phyloP scores from a whole-genome alignment of 2,888 invertebrate genomes.

The Hartigia nigra region DNA sequence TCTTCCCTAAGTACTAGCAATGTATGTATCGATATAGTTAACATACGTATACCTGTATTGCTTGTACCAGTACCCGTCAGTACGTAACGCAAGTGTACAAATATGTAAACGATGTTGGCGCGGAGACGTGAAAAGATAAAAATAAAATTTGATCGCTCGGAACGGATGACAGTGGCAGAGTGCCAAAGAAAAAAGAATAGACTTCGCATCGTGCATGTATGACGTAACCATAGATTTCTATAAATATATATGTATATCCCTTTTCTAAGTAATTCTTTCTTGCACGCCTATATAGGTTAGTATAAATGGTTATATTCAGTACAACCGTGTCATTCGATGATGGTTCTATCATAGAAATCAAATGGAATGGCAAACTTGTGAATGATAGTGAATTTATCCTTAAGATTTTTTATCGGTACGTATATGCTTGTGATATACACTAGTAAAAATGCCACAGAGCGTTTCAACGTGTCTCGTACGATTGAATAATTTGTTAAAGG shows the following conservation, averaged over 20 bases:
- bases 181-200: conserved; percentile 47
- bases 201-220: conserved; percentile 40
- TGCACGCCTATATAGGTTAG: too few species aligned
- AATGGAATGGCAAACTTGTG: background rate
- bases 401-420: too few species aligned
- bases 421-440: too few species aligned
- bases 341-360: background rate
- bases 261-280: background rate
- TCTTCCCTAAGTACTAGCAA: background rate
- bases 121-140: conserved; percentile 30
- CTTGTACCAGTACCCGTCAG: background rate
- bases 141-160: conserved; percentile 54
- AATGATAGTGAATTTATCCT: background rate
- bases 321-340: background rate
- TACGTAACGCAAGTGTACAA: background rate
- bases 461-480: too few species aligned
- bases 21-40: background rate
- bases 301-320: too few species aligned
- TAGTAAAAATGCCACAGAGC: too few species aligned
- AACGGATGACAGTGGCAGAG: conserved; percentile 54
- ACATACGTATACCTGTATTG: background rate
- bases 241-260: conserved; percentile 54
- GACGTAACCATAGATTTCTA: conserved; percentile 48
- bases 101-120: background rate
- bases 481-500: too few species aligned